A percentile compares a stretch with the other conserved stretches of the same genome.
Evolutionary conservation across 2,797 vertebrate genomes (phyloP).

Genomic region (Enteromius mattozi): DNA sequence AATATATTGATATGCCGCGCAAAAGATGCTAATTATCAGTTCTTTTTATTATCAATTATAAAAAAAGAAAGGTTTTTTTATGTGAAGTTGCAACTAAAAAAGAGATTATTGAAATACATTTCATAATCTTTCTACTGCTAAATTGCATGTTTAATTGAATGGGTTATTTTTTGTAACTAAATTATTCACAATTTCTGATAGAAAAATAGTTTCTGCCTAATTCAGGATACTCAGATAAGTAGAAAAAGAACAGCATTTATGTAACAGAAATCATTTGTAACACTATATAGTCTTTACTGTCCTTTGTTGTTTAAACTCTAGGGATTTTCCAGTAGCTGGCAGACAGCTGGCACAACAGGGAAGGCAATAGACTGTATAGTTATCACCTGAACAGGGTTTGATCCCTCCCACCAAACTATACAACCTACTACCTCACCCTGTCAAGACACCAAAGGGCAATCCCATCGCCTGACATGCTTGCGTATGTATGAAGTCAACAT

Average conservation of each 20-base stretch:
- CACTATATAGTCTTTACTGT: neutral
- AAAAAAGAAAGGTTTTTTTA: neutral
- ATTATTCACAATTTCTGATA: neutral
- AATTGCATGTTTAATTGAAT: neutral
- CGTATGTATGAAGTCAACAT: neutral
- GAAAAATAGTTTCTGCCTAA: neutral
- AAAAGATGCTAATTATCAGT: neutral
- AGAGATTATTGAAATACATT: neutral
- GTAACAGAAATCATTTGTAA: neutral
- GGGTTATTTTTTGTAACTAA: neutral
- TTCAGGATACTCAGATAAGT: neutral
- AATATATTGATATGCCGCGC: neutral
- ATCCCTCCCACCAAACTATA: constrained; percentile 94
- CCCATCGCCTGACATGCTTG: too few relatives aligned
- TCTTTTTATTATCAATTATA: neutral
- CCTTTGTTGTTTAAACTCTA: neutral
- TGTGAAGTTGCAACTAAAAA: neutral
- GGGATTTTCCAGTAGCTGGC: neutral
- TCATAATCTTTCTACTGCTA: neutral
- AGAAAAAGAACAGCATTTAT: neutral
- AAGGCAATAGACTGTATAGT: constrained; percentile 98
- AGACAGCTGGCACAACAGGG: constrained; percentile 79
- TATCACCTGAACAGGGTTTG: constrained; percentile 89
- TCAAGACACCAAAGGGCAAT: constrained; percentile 67
- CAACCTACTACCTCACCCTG: constrained; percentile 96